These are phyloP conservation scores for Penaeus japonicus DNA, from an alignment of 1,140 invertebrate species.

Conservation along the genomic window DNA sequence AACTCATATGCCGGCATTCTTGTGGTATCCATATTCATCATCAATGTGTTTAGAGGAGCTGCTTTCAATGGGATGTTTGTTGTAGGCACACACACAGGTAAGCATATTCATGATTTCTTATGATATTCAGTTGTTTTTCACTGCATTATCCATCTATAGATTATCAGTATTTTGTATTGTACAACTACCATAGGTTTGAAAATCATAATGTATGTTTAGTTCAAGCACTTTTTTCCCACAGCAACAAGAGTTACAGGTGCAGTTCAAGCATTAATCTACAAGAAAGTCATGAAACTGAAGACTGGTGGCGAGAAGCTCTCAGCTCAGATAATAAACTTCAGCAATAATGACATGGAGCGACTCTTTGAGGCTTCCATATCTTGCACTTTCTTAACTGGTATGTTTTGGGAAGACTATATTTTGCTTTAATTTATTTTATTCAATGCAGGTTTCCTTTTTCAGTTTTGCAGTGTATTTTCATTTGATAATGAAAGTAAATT, in stretches of 20 bases:
- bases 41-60: slow-evolving; percentile 47
- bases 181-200: neutral
- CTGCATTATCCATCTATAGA: no score
- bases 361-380: slow-evolving; percentile 57
- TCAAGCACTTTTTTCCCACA: neutral
- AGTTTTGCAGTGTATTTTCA: neutral
- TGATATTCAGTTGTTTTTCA: neutral
- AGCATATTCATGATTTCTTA: neutral
- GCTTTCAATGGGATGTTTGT: slow-evolving; percentile 58
- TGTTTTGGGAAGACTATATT: neutral
- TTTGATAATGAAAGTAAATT: neutral
- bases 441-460: no score
- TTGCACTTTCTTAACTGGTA: slow-evolving; percentile 52
- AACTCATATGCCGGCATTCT: slow-evolving; percentile 18
- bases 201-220: neutral
- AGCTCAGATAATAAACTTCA: slow-evolving; percentile 55
- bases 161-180: neutral
- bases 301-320: slow-evolving; percentile 55
- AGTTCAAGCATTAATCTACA: slow-evolving; percentile 53
- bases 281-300: slow-evolving; percentile 49
- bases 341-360: slow-evolving; percentile 58
- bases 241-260: slow-evolving; percentile 51
- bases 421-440: no score
- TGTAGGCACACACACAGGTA: slow-evolving; percentile 53
- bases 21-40: slow-evolving; percentile 15